phyloP scores from a whole-genome alignment of 2,797 vertebrate genomes.

The Eremophila alpestris region DNA sequence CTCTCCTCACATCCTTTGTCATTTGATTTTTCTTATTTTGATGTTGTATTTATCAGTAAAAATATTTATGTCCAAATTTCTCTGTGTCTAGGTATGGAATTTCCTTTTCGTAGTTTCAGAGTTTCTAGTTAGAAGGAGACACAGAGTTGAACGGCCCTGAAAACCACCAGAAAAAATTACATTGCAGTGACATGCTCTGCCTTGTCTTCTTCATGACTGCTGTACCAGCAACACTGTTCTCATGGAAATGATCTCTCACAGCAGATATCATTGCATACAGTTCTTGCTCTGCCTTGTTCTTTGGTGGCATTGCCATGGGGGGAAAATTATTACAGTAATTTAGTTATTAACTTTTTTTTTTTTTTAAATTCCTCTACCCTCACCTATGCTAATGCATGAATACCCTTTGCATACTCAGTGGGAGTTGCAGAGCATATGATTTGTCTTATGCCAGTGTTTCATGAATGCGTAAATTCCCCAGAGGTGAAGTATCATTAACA shows the following conservation, averaged over 20 bases:
- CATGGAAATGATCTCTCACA: neutral
- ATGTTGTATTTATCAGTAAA: neutral
- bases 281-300: neutral
- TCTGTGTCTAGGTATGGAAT: neutral
- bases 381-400: neutral
- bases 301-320: neutral
- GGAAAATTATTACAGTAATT: neutral
- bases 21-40: neutral
- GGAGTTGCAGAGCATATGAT: neutral
- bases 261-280: neutral
- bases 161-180: neutral
- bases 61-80: neutral
- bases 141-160: neutral
- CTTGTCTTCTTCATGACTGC: neutral
- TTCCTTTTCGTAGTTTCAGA: neutral
- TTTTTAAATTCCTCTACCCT: neutral
- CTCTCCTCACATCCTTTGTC: rapidly evolving
- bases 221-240: neutral
- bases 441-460: neutral
- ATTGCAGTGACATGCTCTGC: neutral
- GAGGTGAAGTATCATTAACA: neutral
- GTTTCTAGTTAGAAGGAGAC: neutral
- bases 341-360: neutral
- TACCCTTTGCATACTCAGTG: neutral
- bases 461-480: neutral